Percentiles rank a stretch among this genome's conserved stretches.
These are phyloP conservation scores for Diacarnus erythraeanus DNA, from an alignment of 37 sponge, comb jelly and placozoan genomes.

Conservation along the genomic window DNA sequence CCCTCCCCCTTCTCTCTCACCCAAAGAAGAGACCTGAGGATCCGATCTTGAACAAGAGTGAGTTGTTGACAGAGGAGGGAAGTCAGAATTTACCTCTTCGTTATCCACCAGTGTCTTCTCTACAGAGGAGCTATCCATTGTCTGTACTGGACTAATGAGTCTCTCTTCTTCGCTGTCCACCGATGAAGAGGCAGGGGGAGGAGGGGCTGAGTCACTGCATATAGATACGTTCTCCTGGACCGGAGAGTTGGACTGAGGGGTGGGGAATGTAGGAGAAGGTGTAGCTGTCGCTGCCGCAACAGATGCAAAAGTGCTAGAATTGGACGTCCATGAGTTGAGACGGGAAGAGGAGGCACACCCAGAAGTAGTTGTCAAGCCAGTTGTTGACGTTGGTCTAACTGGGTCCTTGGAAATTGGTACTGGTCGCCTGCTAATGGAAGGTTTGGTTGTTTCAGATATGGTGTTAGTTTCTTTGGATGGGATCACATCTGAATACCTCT, in stretches of 20 bases:
- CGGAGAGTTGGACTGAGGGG: not conserved
- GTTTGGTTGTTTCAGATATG: not conserved
- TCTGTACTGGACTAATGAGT: not conserved
- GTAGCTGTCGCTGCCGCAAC: not conserved
- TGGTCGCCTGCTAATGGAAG: not conserved
- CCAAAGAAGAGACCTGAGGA: not conserved
- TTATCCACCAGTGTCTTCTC: not conserved
- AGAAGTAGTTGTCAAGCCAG: not conserved
- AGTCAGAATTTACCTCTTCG: conserved; percentile 2
- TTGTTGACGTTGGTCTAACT: not conserved
- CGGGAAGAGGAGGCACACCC: not conserved
- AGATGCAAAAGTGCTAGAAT: not conserved
- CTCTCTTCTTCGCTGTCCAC: not conserved
- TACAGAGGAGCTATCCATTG: no score
- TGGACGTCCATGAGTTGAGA: not conserved
- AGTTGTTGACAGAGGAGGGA: conserved; percentile 16
- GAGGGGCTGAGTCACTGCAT: not conserved
- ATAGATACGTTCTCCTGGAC: not conserved
- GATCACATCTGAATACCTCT: conserved; percentile 3
- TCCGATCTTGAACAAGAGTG: conserved; percentile 20
- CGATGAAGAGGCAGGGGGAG: not conserved
- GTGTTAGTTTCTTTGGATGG: not conserved
- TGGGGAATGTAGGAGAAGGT: not conserved
- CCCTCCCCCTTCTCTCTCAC: no score
- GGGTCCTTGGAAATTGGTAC: not conserved